Conservation (phyloP, 2,888 invertebrate species). For the Eueremaeus valkanovi region DNA sequence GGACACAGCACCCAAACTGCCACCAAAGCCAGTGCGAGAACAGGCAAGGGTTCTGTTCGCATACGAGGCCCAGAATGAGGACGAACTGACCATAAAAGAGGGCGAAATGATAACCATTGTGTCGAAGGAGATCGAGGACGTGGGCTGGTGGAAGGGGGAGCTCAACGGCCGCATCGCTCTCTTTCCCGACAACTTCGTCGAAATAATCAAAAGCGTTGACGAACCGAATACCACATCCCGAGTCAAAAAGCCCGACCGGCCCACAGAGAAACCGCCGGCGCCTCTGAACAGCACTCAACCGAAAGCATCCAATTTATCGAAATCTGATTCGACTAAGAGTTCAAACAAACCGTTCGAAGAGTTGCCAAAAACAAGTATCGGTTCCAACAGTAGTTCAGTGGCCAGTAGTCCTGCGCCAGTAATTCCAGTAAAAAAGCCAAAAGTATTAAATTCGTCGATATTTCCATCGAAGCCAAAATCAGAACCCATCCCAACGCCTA, state of each 20-base stretch:
- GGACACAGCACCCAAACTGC: slow-evolving; percentile 61
- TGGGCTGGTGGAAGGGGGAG: slow-evolving; percentile 99
- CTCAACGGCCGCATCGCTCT: slow-evolving; percentile 80
- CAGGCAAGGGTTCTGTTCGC: slow-evolving; percentile 68
- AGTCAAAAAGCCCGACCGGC: slow-evolving; percentile 45
- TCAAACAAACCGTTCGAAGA: slow-evolving; percentile 30
- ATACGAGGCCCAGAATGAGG: slow-evolving; percentile 87
- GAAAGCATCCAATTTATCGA: neutral
- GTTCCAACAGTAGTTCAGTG: slow-evolving; percentile 1
- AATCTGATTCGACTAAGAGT: slow-evolving; percentile 4
- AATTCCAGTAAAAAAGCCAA: slow-evolving; percentile 23
- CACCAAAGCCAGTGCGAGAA: slow-evolving; percentile 64
- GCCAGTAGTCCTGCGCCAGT: slow-evolving; percentile 21
- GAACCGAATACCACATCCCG: slow-evolving; percentile 40
- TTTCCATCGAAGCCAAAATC: slow-evolving; percentile 23
- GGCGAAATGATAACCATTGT: slow-evolving; percentile 86
- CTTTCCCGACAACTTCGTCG: slow-evolving; percentile 95
- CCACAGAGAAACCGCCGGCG: slow-evolving; percentile 36
- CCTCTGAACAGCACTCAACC: neutral
- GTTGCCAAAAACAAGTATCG: slow-evolving; percentile 20
- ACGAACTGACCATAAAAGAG: slow-evolving; percentile 80
- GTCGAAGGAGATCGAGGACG: slow-evolving; percentile 87
- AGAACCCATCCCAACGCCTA: neutral
- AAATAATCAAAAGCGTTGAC: slow-evolving; percentile 44
- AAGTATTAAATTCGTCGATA: slow-evolving; percentile 29